phyloP scores from a whole-genome alignment of 2,797 vertebrate species.

The Lacerta agilis region DNA sequence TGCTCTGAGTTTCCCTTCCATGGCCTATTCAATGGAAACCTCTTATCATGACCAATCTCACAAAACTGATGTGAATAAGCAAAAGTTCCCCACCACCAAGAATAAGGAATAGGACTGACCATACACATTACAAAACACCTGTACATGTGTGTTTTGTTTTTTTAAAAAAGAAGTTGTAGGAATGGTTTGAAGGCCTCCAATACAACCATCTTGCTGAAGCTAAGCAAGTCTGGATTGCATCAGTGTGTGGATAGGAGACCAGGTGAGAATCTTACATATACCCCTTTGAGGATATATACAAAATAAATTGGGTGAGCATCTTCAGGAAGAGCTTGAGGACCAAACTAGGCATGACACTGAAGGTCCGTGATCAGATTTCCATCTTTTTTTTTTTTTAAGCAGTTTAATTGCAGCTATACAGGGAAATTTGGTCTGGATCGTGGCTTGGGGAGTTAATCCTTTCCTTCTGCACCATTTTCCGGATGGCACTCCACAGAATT shows the following conservation, averaged over 20 bases:
- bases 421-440: neutral
- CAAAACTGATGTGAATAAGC: neutral
- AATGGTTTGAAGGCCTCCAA: neutral
- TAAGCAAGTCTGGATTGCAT: neutral
- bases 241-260: neutral
- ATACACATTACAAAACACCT: neutral
- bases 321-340: neutral
- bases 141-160: neutral
- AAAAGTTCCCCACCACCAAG: neutral
- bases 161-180: neutral
- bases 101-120: neutral
- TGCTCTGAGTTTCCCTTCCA: neutral
- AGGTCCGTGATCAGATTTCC: neutral
- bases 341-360: neutral
- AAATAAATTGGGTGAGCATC: neutral
- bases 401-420: neutral
- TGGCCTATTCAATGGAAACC: neutral
- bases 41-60: neutral
- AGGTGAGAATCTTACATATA: too few species aligned
- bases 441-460: neutral
- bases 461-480: neutral
- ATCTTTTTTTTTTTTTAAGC: too few species aligned
- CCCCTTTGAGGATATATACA: neutral
- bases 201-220: neutral
- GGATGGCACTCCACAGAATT: neutral